A percentile compares a stretch with the other conserved stretches of the same genome.
Conservation (phyloP, 2,113 vertebrate genomes). For the Carollia perspicillata region DNA sequence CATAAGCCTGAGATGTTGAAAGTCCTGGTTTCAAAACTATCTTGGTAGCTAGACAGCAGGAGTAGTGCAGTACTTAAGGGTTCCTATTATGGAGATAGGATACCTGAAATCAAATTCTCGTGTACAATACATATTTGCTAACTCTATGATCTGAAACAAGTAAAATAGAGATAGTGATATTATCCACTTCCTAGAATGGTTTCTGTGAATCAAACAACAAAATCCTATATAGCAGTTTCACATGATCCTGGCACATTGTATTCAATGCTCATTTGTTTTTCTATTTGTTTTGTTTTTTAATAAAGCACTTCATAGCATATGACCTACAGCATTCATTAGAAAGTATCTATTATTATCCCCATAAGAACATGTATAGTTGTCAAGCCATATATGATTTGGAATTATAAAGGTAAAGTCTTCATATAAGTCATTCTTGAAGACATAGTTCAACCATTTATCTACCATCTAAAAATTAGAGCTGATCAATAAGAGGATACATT, state of each 20-base stretch:
- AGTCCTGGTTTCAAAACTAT: not conserved
- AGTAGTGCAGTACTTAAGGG: not conserved
- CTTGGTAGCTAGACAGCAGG: not conserved
- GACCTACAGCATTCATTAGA: not conserved
- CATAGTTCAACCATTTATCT: not conserved
- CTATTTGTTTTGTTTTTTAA: not conserved
- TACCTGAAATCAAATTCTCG: not conserved
- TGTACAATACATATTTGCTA: not conserved
- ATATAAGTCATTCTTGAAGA: not conserved
- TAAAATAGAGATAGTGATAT: not conserved
- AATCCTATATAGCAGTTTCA: not conserved
- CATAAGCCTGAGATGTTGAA: not conserved
- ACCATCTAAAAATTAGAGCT: not conserved
- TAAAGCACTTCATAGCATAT: not conserved
- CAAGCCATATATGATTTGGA: not conserved
- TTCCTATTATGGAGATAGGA: not conserved
- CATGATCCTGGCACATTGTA: not conserved
- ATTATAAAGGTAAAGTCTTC: not conserved
- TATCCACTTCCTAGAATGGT: not conserved
- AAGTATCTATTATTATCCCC: not conserved
- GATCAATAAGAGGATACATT: not conserved
- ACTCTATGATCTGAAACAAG: not conserved
- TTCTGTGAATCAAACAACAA: not conserved
- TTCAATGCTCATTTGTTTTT: not conserved
- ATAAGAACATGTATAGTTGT: not conserved